Base-by-base conservation (phyloP, 2,888 invertebrate genomes). In the Deilephila elpenor region DNA sequence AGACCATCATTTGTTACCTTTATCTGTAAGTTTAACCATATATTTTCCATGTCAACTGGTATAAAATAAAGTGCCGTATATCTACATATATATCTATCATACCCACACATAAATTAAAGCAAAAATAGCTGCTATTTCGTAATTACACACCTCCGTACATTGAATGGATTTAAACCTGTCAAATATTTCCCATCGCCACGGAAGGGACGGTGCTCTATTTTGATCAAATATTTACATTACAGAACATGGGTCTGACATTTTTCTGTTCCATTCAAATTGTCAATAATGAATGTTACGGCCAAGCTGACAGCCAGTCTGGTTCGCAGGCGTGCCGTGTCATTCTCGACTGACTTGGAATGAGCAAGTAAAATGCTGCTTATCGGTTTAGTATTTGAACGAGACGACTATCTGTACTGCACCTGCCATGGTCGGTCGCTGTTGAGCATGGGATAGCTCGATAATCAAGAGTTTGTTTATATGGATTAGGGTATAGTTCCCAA, bases 191-290 rank as follows among this genome's bases (percentile, higher is more conserved):
- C 84, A 83, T 82, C 75, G 74, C 78, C 78, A 79, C 83, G 83
- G 78, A 83, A 79, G 81, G 83, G 78, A 76, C 75, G 75, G 78
- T 81, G 73, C 71, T 73, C 83, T 84, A 84, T 85, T 82, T 80
- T 81, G 82, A 88, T 93, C 88, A 91, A 93, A 92, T 92, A 93
- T 92, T 92, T 87, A 92, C 85, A 84, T 84, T 80, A 82, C 83
- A 85, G 85, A 90, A 90, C 87, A 83, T 83, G 89, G 89, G 90
- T 88, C 88, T 89, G 93, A 91, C 91, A 85, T 90, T 91, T 91
- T 90, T 89, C 87, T 86, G 80, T 82, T 83, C 84, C 83, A 87
- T 91, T 89, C 85, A 88, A 83, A 87, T 87, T 87, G 89, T 90
- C 88, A 90, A 90, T 91, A 90, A 91, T 91, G 88, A 89, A 90